Conservation (phyloP, 2,113 vertebrate species). For the Brachyhypopomus occidentalis region DNA sequence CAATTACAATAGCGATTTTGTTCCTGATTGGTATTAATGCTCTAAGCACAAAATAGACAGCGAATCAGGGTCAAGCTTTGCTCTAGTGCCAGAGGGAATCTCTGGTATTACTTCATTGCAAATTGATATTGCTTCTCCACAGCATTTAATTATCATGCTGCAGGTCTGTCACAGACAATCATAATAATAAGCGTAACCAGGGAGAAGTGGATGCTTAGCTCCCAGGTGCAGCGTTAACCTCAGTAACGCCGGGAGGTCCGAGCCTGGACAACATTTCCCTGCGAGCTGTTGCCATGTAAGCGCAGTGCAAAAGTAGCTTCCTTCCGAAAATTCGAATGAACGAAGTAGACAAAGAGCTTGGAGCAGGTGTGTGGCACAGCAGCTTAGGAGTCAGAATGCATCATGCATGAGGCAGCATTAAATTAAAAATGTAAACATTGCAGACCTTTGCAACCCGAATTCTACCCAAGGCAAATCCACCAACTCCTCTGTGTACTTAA, state of each 20-base stretch:
- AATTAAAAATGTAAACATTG: slow-evolving; percentile 47
- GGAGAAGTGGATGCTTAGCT: slow-evolving; percentile 51
- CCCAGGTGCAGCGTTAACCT: slow-evolving; percentile 57
- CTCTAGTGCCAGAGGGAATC: background rate
- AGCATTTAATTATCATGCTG: slow-evolving; percentile 66
- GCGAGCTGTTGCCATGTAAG: background rate
- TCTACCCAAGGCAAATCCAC: slow-evolving; percentile 37
- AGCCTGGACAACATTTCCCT: background rate
- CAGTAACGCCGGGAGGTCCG: slow-evolving; percentile 39
- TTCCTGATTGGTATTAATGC: background rate
- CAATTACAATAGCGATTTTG: background rate
- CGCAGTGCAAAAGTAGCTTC: background rate
- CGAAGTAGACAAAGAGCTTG: slow-evolving; percentile 3
- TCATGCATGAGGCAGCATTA: slow-evolving; percentile 9
- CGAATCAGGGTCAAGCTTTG: background rate
- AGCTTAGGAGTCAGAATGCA: background rate
- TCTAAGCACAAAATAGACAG: background rate
- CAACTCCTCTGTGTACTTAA: slow-evolving; percentile 15
- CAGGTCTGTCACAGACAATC: slow-evolving; percentile 55
- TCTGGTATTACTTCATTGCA: background rate
- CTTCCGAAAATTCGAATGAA: slow-evolving; percentile 20
- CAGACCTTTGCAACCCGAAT: slow-evolving; percentile 30
- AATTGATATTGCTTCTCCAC: background rate
- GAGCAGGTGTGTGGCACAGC: slow-evolving; percentile 4
- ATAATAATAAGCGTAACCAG: slow-evolving; percentile 53